phyloP scores from a whole-genome alignment of 2,888 invertebrate species.

The Drosophila macrothrix region DNA sequence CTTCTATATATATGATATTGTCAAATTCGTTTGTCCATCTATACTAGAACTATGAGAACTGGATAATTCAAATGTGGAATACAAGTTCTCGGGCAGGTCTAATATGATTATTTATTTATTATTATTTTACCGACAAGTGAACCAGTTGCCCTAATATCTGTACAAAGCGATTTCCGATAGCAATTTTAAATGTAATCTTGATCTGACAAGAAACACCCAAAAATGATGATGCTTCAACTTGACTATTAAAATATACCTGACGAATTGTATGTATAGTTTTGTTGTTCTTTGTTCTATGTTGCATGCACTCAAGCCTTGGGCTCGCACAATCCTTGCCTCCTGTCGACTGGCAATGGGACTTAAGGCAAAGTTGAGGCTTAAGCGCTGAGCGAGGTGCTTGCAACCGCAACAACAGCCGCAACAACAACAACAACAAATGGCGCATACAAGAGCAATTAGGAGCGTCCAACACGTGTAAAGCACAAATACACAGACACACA shows the following conservation, averaged over 20 bases:
- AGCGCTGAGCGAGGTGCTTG: slow-evolving; percentile 26
- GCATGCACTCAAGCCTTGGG: background rate
- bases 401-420: slow-evolving; percentile 33
- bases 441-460: slow-evolving; percentile 73
- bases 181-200: background rate
- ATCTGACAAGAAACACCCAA: background rate
- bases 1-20: background rate
- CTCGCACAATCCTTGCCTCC: background rate
- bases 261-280: background rate
- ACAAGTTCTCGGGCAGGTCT: background rate
- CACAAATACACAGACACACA: slow-evolving; percentile 12
- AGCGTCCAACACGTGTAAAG: slow-evolving; percentile 54
- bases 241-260: background rate
- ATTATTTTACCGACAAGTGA: background rate
- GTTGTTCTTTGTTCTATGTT: background rate
- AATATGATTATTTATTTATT: background rate
- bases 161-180: background rate
- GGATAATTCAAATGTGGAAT: background rate
- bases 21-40: background rate
- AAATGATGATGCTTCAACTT: background rate
- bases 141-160: background rate
- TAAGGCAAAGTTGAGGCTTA: slow-evolving; percentile 20
- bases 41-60: background rate
- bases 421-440: slow-evolving; percentile 24
- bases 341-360: slow-evolving; percentile 1